Evolutionary conservation across 2,113 vertebrate species (phyloP).

Genomic region (Azemiops feae): DNA sequence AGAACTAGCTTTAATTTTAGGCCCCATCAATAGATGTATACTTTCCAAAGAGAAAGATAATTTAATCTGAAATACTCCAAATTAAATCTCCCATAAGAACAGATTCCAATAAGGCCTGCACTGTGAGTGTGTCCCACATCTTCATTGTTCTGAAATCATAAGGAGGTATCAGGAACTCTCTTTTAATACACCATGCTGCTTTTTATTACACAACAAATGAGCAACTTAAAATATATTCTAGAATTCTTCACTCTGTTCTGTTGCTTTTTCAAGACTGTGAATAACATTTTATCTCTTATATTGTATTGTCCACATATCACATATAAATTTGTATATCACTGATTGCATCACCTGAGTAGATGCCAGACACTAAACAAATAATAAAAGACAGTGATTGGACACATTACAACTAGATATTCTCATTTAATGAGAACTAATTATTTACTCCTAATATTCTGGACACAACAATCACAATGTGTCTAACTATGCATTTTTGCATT

Average conservation of each 20-base stretch:
- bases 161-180: neutral
- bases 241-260: neutral
- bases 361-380: too few relatives aligned
- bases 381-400: neutral
- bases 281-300: too few relatives aligned
- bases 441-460: neutral
- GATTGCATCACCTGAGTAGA: too few relatives aligned
- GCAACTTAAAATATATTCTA: neutral
- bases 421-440: neutral
- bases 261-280: neutral
- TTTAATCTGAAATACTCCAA: slow-evolving; percentile 21
- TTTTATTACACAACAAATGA: neutral
- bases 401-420: neutral
- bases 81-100: neutral
- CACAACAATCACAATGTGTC: neutral
- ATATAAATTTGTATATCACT: too few relatives aligned
- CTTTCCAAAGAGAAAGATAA: neutral
- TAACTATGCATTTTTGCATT: neutral
- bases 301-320: too few relatives aligned
- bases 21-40: too few relatives aligned
- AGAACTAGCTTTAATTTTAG: too few relatives aligned
- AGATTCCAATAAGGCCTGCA: slow-evolving; percentile 1
- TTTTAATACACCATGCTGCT: neutral
- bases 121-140: neutral
- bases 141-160: neutral